Evolutionary conservation across 2,797 vertebrate genomes (phyloP).

Genomic region (Chiloscyllium punctatum): DNA sequence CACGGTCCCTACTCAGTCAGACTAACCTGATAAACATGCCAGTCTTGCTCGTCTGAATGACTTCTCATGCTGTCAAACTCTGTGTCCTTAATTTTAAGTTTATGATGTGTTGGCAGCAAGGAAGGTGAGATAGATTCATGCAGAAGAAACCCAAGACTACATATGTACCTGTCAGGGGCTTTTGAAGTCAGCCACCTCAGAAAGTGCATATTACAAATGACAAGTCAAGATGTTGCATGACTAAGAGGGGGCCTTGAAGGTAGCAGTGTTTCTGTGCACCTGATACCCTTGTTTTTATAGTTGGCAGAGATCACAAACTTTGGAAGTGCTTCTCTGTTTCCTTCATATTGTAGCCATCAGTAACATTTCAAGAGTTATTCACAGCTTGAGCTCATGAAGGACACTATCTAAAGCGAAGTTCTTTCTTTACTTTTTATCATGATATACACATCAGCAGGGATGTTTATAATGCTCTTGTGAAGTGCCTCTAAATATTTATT

Average conservation of each 20-base stretch:
- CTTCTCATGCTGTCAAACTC: no score
- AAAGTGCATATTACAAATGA: background rate
- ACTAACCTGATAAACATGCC: no score
- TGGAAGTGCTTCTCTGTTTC: background rate
- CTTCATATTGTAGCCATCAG: background rate
- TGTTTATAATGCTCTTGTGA: background rate
- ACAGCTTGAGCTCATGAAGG: background rate
- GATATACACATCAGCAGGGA: background rate
- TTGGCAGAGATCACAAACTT: background rate
- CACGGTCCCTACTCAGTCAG: background rate
- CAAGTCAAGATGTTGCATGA: background rate
- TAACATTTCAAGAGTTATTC: background rate
- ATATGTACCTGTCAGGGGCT: no score
- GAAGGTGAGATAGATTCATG: no score
- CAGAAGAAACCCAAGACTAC: no score
- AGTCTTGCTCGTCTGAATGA: no score
- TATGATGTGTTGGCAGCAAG: no score
- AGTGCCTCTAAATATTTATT: background rate
- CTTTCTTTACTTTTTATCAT: background rate
- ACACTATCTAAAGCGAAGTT: background rate
- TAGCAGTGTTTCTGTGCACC: background rate
- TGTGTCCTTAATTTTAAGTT: no score
- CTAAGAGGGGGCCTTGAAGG: background rate
- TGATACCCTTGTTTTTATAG: background rate
- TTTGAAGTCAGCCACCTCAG: background rate